Base-by-base conservation (phyloP, 2,797 vertebrate genomes). In the Florisuga fusca region DNA sequence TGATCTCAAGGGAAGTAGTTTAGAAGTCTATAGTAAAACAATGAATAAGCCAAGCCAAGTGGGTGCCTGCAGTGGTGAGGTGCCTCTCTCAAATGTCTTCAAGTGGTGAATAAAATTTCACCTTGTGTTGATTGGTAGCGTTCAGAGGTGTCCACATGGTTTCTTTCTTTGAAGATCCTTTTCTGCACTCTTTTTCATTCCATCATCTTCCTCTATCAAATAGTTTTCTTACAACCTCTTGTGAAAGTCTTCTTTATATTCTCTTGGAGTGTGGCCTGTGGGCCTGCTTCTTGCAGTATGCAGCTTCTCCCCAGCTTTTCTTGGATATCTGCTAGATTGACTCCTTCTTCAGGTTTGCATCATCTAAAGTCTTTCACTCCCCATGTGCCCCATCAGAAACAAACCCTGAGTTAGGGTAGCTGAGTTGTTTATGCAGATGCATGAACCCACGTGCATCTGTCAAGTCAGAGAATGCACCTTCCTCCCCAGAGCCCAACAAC, bases 91-190 rank as follows among this genome's bases (percentile, higher is more conserved):
- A 45, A 77, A 53, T 41, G 1, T 61, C 29, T 25, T 41, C 26
- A 55, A 80, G 22, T 12, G 57, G 23, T 63, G 45, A 87, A 29
- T 62, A 38, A 71, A 67, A 67, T 87, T 83, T 83, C 29, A 41
- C 55, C 38, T 84, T 27, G 0, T 8, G 14, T 15, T 71, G 31
- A 41, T 43, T 48, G 27, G 15, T 46, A 36, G 29, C n/a, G 3
- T 59, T 84, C 17, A 41, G 48, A 63, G n/a, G 54, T n/a, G 55
- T 15, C 50, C 14, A 13, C 3, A 3, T 66, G 57, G 16, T 54
- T 94, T 86, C 22, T 71, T 78, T 86, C 76, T 81, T 67, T 45
- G 73, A 80, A 94, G 22, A 50, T 78, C 54, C 50, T 78, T 93
- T 90, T 86, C 50, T 89, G 26, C 38, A 18, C n/a, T 90, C 38